Conservation (phyloP, 2,888 invertebrate species). For the Brenthis daphne region DNA sequence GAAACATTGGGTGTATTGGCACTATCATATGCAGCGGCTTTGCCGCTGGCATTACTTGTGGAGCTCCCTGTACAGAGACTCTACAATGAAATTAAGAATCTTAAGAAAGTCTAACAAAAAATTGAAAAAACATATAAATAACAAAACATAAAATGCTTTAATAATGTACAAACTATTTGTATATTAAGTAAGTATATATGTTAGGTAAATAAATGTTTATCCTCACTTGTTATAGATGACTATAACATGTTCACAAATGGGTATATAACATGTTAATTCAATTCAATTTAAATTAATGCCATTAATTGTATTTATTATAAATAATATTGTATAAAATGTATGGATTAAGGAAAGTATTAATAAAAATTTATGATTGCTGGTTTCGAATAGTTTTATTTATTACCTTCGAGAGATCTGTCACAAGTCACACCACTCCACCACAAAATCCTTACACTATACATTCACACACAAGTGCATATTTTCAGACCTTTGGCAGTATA, state of each 20-base stretch:
- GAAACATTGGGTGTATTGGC: slow-evolving; percentile 73
- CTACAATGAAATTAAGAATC: slow-evolving; percentile 51
- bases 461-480: slow-evolving; percentile 4
- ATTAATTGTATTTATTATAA: too few relatives aligned
- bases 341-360: too few relatives aligned
- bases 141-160: background rate
- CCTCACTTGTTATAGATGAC: too few relatives aligned
- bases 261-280: too few relatives aligned
- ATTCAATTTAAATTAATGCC: too few relatives aligned
- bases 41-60: slow-evolving; percentile 68
- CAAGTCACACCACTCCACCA: background rate
- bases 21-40: slow-evolving; percentile 60
- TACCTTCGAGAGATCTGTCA: background rate
- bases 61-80: slow-evolving; percentile 67
- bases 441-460: background rate
- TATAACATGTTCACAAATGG: too few relatives aligned
- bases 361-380: background rate
- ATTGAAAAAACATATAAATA: background rate
- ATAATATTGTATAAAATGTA: too few relatives aligned
- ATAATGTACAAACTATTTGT: too few relatives aligned
- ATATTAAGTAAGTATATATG: too few relatives aligned
- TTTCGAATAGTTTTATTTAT: slow-evolving; percentile 5
- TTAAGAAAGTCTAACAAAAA: background rate
- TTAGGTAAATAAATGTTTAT: too few relatives aligned
- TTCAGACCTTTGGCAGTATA: background rate